Base-by-base conservation (phyloP, 2,888 invertebrate species). In the Phasia obesa region DNA sequence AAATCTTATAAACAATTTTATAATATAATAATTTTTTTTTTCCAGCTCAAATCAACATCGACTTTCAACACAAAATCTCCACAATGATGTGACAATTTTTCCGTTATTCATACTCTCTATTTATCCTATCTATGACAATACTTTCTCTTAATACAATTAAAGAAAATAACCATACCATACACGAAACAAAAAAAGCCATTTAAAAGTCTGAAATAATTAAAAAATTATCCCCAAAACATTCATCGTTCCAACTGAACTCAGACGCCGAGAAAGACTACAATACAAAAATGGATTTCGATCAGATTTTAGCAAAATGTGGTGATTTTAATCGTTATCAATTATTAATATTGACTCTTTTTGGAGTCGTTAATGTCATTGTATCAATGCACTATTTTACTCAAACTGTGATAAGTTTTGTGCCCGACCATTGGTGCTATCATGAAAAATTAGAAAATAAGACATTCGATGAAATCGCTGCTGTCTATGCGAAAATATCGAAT, bases 331-430 rank as follows among this genome's bases (percentile, higher is more conserved):
- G 91, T 84, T 93, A 92, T 87, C 93, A 93, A 86, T 90, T 91
- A 62, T 90, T 93, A 84, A 88, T 93, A 70, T 90, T 93, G 89
- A 88, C 91, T 42, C 90, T 93, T n/a, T 93, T 93, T 86, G 92
- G 92, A 84, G 85, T 93, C 49, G 92, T 93, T 79, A 93, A 93
- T 88, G 88, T 93, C 64, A 89, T 93, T 77, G 93, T 93, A 64
- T 93, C 93, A 53, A 93, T 93, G 90, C 93, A 93, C 87, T 93
- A 93, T 89, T 93, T 93, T 88, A 93, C 93, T 35, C 93, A 93
- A 89, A 93, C 93, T 79, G 93, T 93, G 88, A 93, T 93, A 85
- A 93, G 93, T 88, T 91, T 93, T 65, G 91, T 92, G 70, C 93
- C 93, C 60, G 91, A 92, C 80, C 92, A 92, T 87, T 92, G 91